Evolutionary conservation across 2,797 vertebrate species (phyloP).

Genomic region (Rhinophrynus dorsalis): DNA sequence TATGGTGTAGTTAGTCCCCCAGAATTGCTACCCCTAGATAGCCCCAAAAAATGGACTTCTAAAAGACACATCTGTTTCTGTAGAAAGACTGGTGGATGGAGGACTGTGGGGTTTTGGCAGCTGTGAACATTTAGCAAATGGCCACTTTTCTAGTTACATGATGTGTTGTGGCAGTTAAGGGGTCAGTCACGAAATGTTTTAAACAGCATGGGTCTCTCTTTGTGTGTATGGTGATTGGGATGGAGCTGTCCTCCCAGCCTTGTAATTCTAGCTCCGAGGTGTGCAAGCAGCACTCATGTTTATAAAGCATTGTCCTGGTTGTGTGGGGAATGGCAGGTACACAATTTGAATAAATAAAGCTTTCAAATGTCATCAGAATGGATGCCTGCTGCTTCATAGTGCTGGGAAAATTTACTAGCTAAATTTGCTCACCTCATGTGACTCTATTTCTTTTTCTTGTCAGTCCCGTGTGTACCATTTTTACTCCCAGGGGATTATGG

Average conservation of each 20-base stretch:
- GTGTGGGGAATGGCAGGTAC: not conserved
- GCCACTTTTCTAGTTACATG: too few species aligned
- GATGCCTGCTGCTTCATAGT: not conserved
- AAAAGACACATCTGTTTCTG: too few species aligned
- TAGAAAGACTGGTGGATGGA: too few species aligned
- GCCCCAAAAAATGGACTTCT: too few species aligned
- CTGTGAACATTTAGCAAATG: too few species aligned
- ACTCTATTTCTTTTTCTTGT: not conserved
- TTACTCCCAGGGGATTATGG: too few species aligned
- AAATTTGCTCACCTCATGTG: constrained; percentile 3
- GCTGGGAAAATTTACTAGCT: not conserved
- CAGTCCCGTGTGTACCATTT: too few species aligned
- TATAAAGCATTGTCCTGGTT: not conserved
- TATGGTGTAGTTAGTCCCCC: too few species aligned
- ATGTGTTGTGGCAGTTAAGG: too few species aligned
- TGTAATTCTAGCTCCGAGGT: not conserved
- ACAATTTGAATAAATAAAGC: constrained; percentile 15
- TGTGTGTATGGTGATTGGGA: not conserved
- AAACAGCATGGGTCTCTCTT: not conserved
- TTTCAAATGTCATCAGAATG: constrained; percentile 10
- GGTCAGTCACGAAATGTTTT: not conserved
- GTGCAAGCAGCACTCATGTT: constrained; percentile 1
- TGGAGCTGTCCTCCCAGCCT: not conserved
- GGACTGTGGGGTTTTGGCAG: too few species aligned
- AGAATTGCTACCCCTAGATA: too few species aligned